Evolutionary conservation across 2,797 vertebrate genomes (phyloP).

Genomic region (Hozukius guyotensis): DNA sequence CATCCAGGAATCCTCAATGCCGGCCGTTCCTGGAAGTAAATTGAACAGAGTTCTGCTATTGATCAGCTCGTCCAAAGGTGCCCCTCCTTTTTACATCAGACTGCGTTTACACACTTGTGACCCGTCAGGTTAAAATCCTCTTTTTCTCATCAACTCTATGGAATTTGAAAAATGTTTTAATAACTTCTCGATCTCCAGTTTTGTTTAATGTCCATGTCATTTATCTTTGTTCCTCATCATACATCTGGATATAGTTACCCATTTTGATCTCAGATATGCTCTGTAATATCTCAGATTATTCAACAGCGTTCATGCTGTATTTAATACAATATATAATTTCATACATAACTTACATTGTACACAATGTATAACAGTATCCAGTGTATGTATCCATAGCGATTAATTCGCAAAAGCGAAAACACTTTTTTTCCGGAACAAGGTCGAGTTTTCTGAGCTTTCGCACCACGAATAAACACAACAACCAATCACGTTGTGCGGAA

Average conservation of each 20-base stretch:
- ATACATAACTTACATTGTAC: background rate
- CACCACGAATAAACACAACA: too few species aligned
- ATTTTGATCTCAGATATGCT: background rate
- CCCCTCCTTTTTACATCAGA: background rate
- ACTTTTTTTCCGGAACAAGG: too few species aligned
- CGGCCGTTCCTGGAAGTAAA: constrained; percentile 27
- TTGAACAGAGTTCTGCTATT: constrained; percentile 38
- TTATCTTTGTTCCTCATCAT: too few species aligned
- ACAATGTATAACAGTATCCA: too few species aligned
- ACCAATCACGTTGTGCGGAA: too few species aligned
- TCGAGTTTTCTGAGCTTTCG: too few species aligned
- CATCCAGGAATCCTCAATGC: constrained; percentile 22
- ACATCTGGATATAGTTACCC: background rate
- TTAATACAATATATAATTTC: background rate
- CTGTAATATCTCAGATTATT: background rate
- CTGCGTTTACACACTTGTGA: background rate
- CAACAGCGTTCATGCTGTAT: background rate
- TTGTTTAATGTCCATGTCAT: background rate
- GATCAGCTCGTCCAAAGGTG: constrained; percentile 9
- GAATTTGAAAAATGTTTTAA: background rate
- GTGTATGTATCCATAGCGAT: too few species aligned
- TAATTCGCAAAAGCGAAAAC: too few species aligned
- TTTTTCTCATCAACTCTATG: background rate
- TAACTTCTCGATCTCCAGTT: background rate
- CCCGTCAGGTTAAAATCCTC: background rate